Base-by-base conservation (phyloP, 2,113 vertebrate genomes). In the Alces alces region DNA sequence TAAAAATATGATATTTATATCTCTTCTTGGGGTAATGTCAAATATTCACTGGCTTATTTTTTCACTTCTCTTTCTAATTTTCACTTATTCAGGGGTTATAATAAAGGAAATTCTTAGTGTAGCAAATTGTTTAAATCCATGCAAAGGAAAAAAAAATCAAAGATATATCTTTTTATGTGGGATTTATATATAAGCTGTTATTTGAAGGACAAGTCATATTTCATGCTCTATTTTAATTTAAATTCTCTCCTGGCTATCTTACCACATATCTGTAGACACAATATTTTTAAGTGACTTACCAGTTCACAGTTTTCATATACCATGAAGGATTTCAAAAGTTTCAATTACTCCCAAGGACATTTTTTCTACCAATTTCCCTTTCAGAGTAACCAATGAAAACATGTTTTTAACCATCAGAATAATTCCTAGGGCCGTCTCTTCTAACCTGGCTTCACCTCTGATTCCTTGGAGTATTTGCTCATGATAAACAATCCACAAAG, bases 61-160 rank as follows among this genome's bases (percentile, higher is more conserved):
- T 92, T 91, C 28, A 30, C 82, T 93, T 84, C n/a, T 94, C n/a
- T 92, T 90, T 92, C 21, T 78, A 86, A 64, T 70, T 89, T 95
- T 95, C 39, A 86, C n/a, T 43, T 94, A 78, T 83, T 97, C 17
- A 80, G 14, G 73, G 27, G 33, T 70, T 94, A 91, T 50, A 93
- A 91, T 91, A 93, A 94, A 95, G 47, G 30, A 61, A 85, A 95
- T 45, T 94, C 54, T 94, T 96, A 93, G 55, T 1, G 2, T 91
- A 97, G 39, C 58, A 94, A 97, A 95, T 97, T 89, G 93, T 96
- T 96, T 89, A 95, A 97, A 97, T 96, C 55, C 50, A 94, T 64
- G 58, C 60, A 92, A 95, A 92, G 73, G 76, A 30, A 95, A 80
- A 91, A 91, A 91, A 96, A 95, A 89, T 6, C 15, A 47, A 92